Evolutionary conservation across 2,888 invertebrate species (phyloP), one percentile per base, ranked within the genome.

Genomic region (Caenorhabditis panamensis): DNA sequence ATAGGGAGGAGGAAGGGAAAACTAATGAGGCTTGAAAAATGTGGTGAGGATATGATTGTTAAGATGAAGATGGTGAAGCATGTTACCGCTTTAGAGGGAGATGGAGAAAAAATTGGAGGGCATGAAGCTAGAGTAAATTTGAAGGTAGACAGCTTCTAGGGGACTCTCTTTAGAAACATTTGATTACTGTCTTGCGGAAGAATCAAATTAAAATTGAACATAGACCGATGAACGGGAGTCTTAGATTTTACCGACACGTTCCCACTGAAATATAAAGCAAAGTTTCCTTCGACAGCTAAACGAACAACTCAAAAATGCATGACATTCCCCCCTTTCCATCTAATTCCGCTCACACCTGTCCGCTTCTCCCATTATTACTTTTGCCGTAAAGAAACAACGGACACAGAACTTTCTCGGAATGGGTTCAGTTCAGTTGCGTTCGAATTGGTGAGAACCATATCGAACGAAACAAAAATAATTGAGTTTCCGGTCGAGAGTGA

Each of bases 11-110:
- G 58, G 62, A 64, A 73, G 62, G 18, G 36, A 13, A 75, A 75
- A 41, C 66, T 75, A 75, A 75, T 75, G 75, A 75, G 75, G 75
- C 75, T 67, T 75, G 66, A 24, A 59, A 75, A 75, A 75, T 75
- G 75, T 66, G 75, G 72, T 53, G 26, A 61, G 44, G 71, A 71
- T 63, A 24, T 51, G 37, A 62, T 41, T 41, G 41, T 13, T 41
- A 13, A 41, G 41, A 44, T 63, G 54, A 41, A 6, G 41, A 44
- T 63, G 54, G 26, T 1, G 41, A 37, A 51, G 31, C 37, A 58
- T 44, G 26, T 58, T 54, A 61, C 58, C 56, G 56, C 37, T 68
- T 59, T 44, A 11, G 44, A 26, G 3, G 37, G 20, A 58, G 47
- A 49, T 61, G 49, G 41, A 41, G 41, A 13, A 41, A 11, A 26